Evolutionary conservation across 1,140 invertebrate genomes (phyloP).

Genomic region (Zophobas morio): DNA sequence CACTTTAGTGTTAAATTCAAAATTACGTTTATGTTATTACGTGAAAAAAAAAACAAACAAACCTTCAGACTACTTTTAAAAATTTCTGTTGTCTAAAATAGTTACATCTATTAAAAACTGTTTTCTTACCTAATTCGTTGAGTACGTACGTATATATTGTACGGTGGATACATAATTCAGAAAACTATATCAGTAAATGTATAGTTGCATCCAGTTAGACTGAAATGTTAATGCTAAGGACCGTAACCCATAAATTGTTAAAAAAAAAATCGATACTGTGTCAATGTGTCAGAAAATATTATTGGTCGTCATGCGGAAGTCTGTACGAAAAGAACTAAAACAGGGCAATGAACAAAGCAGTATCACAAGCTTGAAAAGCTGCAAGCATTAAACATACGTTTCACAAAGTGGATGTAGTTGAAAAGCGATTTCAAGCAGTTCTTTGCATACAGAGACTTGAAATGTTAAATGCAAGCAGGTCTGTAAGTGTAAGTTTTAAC

Average conservation of each 20-base stretch:
- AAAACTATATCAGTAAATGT: background rate
- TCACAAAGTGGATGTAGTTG: background rate
- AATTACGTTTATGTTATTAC: no score
- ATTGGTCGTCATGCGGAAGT: constrained; percentile 43
- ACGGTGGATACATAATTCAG: no score
- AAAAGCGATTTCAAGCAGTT: constrained; percentile 51
- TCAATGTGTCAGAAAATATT: constrained; percentile 19
- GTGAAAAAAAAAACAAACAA: no score
- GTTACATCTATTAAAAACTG: no score
- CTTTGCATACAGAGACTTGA: constrained; percentile 62
- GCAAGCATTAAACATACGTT: constrained; percentile 13
- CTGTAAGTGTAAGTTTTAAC: constrained; percentile 45
- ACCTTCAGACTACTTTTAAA: no score
- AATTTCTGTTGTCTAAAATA: no score
- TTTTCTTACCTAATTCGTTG: no score
- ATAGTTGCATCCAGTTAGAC: background rate
- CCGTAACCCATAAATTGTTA: constrained; percentile 44
- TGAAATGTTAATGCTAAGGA: constrained; percentile 18
- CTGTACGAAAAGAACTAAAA: constrained; percentile 61
- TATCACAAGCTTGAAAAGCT: constrained; percentile 48
- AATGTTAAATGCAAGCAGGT: constrained; percentile 56
- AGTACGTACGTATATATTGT: no score
- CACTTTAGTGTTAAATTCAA: no score
- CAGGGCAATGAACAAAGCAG: constrained; percentile 33
- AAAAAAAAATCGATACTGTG: constrained; percentile 21